phyloP scores from a whole-genome alignment of 1,140 invertebrate species.

The Lordiphosa stackelbergi region DNA sequence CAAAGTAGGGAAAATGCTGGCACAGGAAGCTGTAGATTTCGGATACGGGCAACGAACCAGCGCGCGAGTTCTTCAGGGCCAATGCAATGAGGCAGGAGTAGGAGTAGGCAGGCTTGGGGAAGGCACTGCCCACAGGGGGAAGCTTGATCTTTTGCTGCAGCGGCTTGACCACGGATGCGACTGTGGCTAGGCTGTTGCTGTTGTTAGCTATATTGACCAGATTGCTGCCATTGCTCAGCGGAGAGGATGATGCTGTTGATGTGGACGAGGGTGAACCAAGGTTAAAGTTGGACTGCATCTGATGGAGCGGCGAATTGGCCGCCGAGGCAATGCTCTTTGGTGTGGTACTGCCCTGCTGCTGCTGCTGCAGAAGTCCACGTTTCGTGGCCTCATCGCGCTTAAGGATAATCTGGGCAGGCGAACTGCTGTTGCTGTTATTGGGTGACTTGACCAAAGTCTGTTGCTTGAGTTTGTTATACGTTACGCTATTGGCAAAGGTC shows the following conservation, averaged over 20 bases:
- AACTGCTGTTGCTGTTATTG: conserved; percentile 10
- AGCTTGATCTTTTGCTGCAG: conserved; percentile 78
- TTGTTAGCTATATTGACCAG: conserved; percentile 33
- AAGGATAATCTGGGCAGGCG: conserved; percentile 35
- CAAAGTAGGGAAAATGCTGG: conserved; percentile 98
- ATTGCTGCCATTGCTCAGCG: conserved; percentile 37
- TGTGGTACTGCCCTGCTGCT: conserved; percentile 39
- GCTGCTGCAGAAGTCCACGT: conserved; percentile 46
- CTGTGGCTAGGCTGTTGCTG: conserved; percentile 2
- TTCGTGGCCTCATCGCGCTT: conserved; percentile 55
- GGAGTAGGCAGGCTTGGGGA: conserved; percentile 97
- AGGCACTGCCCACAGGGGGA: conserved; percentile 82
- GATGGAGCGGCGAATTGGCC: conserved; percentile 61
- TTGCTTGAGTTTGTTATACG: conserved; percentile 74
- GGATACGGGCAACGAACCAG: conserved; percentile 95
- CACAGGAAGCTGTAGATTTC: conserved; percentile 99
- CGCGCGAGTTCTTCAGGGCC: conserved; percentile 96
- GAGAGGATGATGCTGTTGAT: conserved; percentile 37
- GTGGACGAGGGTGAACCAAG: conserved; percentile 50
- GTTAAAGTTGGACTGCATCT: conserved; percentile 43
- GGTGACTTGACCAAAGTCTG: conserved; percentile 47
- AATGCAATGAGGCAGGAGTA: conserved; percentile 98
- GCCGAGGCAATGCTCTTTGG: conserved; percentile 71
- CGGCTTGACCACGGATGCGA: conserved; percentile 65
- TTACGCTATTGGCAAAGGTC: conserved; percentile 73